Conservation (phyloP, 2,797 vertebrate species). For the Gallinago solitaria region DNA sequence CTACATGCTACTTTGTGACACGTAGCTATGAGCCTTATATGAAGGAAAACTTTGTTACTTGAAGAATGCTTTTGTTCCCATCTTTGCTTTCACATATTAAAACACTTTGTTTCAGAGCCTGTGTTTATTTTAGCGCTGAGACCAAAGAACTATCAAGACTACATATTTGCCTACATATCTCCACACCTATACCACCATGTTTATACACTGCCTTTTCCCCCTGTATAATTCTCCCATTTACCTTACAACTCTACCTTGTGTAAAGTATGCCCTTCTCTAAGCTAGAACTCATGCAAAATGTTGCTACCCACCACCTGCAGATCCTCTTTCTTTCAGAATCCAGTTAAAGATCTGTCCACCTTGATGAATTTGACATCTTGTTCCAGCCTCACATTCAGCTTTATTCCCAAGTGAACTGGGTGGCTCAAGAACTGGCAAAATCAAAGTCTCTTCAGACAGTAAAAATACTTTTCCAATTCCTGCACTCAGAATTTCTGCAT, state of each 20-base stretch:
- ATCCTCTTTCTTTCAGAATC: background rate
- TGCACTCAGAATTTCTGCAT: background rate
- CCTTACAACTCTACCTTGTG: background rate
- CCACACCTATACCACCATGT: background rate
- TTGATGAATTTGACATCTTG: background rate
- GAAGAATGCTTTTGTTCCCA: background rate
- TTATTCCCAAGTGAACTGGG: background rate
- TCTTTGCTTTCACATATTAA: background rate
- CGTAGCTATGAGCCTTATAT: rapidly evolving
- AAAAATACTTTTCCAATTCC: background rate
- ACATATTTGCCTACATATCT: background rate
- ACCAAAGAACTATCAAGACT: background rate
- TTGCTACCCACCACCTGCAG: background rate
- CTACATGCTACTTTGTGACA: background rate
- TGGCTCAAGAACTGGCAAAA: background rate
- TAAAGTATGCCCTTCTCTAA: background rate
- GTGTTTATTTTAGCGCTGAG: background rate
- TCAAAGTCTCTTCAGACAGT: background rate
- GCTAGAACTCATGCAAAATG: background rate
- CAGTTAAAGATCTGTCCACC: background rate
- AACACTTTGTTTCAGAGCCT: background rate
- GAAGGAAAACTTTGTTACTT: background rate
- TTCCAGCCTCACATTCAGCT: background rate
- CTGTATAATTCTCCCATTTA: background rate
- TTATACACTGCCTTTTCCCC: background rate